phyloP scores from a whole-genome alignment of 2,888 invertebrate species.

The Salpingus planirostris region DNA sequence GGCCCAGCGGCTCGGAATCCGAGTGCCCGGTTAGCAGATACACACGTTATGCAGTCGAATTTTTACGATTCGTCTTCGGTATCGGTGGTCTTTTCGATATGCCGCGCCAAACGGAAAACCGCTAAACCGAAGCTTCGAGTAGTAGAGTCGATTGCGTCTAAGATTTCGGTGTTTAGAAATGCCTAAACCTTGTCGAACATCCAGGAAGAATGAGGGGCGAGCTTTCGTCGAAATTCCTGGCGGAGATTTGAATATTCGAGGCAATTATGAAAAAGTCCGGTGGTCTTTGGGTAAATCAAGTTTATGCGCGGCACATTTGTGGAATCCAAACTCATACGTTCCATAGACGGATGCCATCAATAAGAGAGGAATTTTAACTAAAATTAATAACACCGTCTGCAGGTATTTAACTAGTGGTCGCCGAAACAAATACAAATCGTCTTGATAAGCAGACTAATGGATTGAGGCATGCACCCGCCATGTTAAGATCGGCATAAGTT shows the following conservation, averaged over 20 bases:
- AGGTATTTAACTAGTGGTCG: slow-evolving; percentile 31
- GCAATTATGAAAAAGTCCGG: slow-evolving; percentile 12
- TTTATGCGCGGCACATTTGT: slow-evolving; percentile 17
- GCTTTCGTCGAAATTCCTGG: background rate
- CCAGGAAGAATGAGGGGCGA: too few species aligned
- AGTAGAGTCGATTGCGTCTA: too few species aligned
- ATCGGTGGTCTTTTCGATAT: slow-evolving; percentile 37
- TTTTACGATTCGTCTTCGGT: slow-evolving; percentile 38
- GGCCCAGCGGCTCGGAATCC: slow-evolving; percentile 31
- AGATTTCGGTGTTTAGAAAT: too few species aligned
- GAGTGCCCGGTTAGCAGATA: slow-evolving; percentile 36
- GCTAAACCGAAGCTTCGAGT: too few species aligned
- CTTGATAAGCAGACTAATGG: slow-evolving; percentile 30
- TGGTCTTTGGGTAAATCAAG: slow-evolving; percentile 13
- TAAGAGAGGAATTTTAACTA: slow-evolving; percentile 36
- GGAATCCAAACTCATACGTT: slow-evolving; percentile 28
- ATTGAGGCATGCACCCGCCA: slow-evolving; percentile 28
- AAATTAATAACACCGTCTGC: slow-evolving; percentile 34
- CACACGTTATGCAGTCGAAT: slow-evolving; percentile 37
- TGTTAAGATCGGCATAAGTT: slow-evolving; percentile 29
- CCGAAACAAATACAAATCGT: slow-evolving; percentile 36
- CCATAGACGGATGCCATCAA: slow-evolving; percentile 26
- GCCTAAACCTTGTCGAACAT: too few species aligned
- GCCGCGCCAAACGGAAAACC: too few species aligned
- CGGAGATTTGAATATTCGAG: slow-evolving; percentile 9